Evolutionary conservation across 2,113 vertebrate species (phyloP).

Genomic region (Thamnaconus septentrionalis): DNA sequence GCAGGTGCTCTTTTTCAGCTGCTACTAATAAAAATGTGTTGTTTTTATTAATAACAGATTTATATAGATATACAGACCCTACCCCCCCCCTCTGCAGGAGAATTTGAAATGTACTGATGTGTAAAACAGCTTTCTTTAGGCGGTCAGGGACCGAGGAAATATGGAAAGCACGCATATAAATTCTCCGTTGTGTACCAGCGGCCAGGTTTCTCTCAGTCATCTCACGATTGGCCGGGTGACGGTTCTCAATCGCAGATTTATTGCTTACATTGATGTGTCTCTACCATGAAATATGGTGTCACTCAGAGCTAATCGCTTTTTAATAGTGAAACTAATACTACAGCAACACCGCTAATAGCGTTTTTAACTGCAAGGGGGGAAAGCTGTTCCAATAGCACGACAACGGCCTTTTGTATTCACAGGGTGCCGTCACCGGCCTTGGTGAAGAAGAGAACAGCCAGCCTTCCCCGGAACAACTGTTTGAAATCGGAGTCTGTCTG

Average conservation of each 20-base stretch:
- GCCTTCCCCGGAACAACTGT: constrained; percentile 7
- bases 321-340: constrained; percentile 45
- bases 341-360: constrained; percentile 45
- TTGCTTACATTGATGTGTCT: constrained; percentile 53
- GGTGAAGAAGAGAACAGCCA: constrained; percentile 32
- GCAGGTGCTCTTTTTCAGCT: constrained; percentile 37
- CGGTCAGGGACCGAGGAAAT: constrained; percentile 57
- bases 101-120: constrained; percentile 54
- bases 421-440: no score
- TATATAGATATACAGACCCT: constrained; percentile 31
- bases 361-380: constrained; percentile 18
- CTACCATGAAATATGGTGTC: constrained; percentile 61
- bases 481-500: no score
- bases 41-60: constrained; percentile 21
- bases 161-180: constrained; percentile 42
- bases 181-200: constrained; percentile 22
- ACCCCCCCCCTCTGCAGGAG: constrained; percentile 40
- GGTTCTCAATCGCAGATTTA: constrained; percentile 46
- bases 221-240: constrained; percentile 52
- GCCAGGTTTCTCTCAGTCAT: constrained; percentile 52
- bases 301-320: constrained; percentile 53
- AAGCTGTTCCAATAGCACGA: constrained; percentile 17
- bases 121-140: constrained; percentile 58
- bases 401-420: constrained; percentile 22
- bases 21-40: constrained; percentile 52